A percentile compares a stretch with the other conserved stretches of the same genome.
These are phyloP conservation scores for Ectobius pallidus DNA, from an alignment of 2,888 invertebrate genomes.

Conservation along the genomic window DNA sequence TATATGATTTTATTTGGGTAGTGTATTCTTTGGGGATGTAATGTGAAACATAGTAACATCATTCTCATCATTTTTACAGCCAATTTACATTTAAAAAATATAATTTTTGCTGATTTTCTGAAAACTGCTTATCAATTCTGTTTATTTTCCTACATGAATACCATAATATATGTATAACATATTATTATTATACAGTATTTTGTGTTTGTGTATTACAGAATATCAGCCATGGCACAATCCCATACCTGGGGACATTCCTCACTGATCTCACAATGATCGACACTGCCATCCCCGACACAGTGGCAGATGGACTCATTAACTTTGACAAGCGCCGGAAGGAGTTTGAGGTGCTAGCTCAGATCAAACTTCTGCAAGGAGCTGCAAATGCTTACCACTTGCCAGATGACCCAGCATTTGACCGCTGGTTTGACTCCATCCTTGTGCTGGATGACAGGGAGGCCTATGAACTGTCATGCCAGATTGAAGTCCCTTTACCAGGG, in stretches of 20 bases:
- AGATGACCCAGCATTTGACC: conserved; percentile 86
- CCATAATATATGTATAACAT: too few relatives aligned
- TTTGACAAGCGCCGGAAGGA: conserved; percentile 98
- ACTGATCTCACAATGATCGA: conserved; percentile 99
- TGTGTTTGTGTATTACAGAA: too few relatives aligned
- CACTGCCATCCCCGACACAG: conserved; percentile 88
- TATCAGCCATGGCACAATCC: conserved; percentile 93
- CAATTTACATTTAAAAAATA: too few relatives aligned
- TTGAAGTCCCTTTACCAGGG: conserved; percentile 70
- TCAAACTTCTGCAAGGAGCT: conserved; percentile 93
- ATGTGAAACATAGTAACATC: too few relatives aligned
- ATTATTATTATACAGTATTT: too few relatives aligned
- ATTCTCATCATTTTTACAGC: too few relatives aligned
- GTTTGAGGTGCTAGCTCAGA: conserved; percentile 97
- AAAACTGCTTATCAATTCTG: too few relatives aligned
- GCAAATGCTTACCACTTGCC: conserved; percentile 93
- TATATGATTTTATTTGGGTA: too few relatives aligned
- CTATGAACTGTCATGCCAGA: conserved; percentile 85
- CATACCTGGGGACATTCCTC: conserved; percentile 96
- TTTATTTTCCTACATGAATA: too few relatives aligned
- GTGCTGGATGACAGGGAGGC: conserved; percentile 93
- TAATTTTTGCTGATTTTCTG: too few relatives aligned
- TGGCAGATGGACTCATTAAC: conserved; percentile 86
- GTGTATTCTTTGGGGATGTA: too few relatives aligned
- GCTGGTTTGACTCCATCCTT: conserved; percentile 94